Percentiles rank a stretch among this genome's conserved stretches.
These are phyloP conservation scores for Periplaneta americana DNA, from an alignment of 1,140 invertebrate genomes.

Conservation along the genomic window DNA sequence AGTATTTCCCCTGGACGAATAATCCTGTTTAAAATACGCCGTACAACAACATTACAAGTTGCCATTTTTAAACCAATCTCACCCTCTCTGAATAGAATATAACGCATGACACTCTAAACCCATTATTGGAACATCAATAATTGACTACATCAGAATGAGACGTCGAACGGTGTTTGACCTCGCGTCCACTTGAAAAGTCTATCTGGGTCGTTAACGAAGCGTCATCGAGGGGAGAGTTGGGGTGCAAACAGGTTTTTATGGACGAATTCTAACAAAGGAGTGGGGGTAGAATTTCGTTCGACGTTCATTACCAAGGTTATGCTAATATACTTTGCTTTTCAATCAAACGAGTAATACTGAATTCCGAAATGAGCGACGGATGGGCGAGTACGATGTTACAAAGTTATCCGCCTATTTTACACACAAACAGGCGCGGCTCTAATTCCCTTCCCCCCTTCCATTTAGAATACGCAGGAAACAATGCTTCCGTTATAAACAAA, in stretches of 20 bases:
- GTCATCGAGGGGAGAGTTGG: not conserved
- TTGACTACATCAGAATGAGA: not conserved
- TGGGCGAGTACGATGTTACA: not conserved
- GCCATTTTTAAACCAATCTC: not conserved
- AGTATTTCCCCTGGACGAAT: no score
- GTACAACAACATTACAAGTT: not conserved
- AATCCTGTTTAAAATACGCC: no score
- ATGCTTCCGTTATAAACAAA: not conserved
- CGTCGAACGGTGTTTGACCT: not conserved
- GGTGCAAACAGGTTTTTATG: not conserved
- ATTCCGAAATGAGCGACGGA: not conserved
- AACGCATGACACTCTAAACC: not conserved
- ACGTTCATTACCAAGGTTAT: not conserved
- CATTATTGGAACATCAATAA: not conserved
- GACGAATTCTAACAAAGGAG: not conserved
- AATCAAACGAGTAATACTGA: not conserved
- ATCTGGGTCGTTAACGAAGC: not conserved
- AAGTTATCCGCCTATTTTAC: not conserved
- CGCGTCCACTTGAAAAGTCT: not conserved
- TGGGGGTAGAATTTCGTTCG: not conserved
- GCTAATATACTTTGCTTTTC: not conserved
- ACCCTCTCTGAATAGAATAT: not conserved
- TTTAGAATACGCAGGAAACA: no score
- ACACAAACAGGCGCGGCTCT: not conserved
- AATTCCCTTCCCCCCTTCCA: not conserved